phyloP scores from a whole-genome alignment of 92 coral and sea anemone species.

The Hydrozoanthus gracilis region DNA sequence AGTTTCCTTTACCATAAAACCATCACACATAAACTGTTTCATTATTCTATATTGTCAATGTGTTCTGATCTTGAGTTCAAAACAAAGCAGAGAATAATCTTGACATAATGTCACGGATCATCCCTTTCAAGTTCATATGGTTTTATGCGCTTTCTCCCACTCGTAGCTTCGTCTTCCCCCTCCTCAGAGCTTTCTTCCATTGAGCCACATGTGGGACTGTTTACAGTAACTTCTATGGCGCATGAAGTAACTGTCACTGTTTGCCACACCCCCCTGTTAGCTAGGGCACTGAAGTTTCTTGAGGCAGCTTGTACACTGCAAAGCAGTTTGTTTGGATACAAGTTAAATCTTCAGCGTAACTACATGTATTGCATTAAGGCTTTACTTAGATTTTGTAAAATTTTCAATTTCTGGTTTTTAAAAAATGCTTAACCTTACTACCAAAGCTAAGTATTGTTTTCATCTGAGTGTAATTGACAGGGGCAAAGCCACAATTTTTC shows the following conservation, averaged over 20 bases:
- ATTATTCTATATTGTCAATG: not conserved
- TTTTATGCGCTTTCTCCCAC: slow-evolving; percentile 98
- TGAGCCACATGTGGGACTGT: slow-evolving; percentile 56
- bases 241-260: slow-evolving; percentile 48
- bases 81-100: not conserved
- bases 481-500: no score
- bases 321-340: not conserved
- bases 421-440: no score
- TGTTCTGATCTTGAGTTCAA: not conserved
- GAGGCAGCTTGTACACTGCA: slow-evolving; percentile 69
- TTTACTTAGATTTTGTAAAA: no score
- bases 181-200: slow-evolving; percentile 89
- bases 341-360: no score
- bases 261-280: slow-evolving; percentile 32
- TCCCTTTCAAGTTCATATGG: slow-evolving; percentile 66
- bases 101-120: slow-evolving; percentile 64
- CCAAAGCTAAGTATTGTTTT: no score
- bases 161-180: slow-evolving; percentile 99
- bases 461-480: no score
- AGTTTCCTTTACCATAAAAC: no score
- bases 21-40: no score
- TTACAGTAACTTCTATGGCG: slow-evolving; percentile 29
- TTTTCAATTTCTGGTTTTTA: no score
- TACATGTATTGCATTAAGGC: no score
- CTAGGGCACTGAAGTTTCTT: slow-evolving; percentile 51